Evolutionary conservation across 2,113 vertebrate species (phyloP).

Genomic region (Reinhardtius hippoglossoides): DNA sequence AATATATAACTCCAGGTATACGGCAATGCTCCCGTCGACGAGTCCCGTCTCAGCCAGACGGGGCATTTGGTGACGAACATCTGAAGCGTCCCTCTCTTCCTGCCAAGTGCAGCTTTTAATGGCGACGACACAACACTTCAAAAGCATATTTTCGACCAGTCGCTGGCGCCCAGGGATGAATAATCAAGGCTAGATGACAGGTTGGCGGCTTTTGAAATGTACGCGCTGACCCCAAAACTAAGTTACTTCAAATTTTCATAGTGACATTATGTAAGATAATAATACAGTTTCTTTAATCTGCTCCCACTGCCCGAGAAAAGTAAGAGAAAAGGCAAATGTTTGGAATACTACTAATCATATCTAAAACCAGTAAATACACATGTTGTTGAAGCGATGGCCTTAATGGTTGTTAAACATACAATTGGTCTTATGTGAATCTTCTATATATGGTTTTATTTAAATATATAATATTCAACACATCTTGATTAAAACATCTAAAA

Average conservation of each 20-base stretch:
- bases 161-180: conserved; percentile 18
- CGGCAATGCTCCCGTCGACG: conserved; percentile 25
- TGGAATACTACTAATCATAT: neutral
- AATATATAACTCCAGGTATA: conserved; percentile 45
- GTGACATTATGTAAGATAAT: neutral
- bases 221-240: neutral
- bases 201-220: conserved; percentile 8
- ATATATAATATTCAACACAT: too few species aligned
- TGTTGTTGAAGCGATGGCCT: too few species aligned
- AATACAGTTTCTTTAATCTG: neutral
- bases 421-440: too few species aligned
- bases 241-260: conserved; percentile 4
- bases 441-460: too few species aligned
- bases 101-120: conserved; percentile 54
- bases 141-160: conserved; percentile 40
- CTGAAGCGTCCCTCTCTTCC: conserved; percentile 32
- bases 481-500: too few species aligned
- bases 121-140: conserved; percentile 43
- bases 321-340: neutral
- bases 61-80: conserved; percentile 51
- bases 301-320: neutral
- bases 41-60: conserved; percentile 56
- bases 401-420: too few species aligned
- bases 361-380: too few species aligned
- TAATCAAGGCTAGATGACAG: conserved; percentile 13